Evolutionary conservation across 2,888 invertebrate species (phyloP).

Genomic region (Oligia fasciuncula): DNA sequence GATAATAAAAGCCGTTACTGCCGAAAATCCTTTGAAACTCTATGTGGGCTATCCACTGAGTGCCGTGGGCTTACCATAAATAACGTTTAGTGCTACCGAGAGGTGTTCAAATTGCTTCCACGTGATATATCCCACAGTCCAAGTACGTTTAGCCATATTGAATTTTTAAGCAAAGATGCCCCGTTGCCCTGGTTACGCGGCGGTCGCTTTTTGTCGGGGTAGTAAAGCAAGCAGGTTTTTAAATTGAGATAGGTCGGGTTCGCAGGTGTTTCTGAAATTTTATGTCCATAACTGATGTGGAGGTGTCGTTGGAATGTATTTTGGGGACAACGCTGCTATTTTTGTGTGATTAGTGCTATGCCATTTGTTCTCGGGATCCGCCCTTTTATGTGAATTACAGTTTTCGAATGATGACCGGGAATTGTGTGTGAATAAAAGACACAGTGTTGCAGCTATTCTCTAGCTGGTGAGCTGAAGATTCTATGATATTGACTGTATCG

Average conservation of each 20-base stretch:
- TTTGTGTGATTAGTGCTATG: background rate
- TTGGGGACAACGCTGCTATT: background rate
- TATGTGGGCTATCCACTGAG: slow-evolving; percentile 85
- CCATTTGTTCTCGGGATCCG: too few relatives aligned
- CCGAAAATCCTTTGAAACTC: slow-evolving; percentile 84
- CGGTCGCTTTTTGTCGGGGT: slow-evolving; percentile 67
- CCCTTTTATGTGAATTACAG: background rate
- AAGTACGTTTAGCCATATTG: slow-evolving; percentile 86
- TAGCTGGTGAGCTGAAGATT: too few relatives aligned
- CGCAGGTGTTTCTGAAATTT: slow-evolving; percentile 75
- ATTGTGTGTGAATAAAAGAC: too few relatives aligned
- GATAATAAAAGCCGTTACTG: slow-evolving; percentile 72
- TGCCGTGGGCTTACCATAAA: slow-evolving; percentile 87
- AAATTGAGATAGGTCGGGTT: slow-evolving; percentile 76
- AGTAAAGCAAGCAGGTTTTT: slow-evolving; percentile 73
- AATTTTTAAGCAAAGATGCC: slow-evolving; percentile 85
- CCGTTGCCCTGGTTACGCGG: slow-evolving; percentile 59
- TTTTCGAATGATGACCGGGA: background rate
- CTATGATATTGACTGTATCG: too few relatives aligned
- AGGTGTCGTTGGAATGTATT: slow-evolving; percentile 32
- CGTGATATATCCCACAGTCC: slow-evolving; percentile 86
- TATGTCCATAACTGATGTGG: slow-evolving; percentile 69
- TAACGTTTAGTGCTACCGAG: slow-evolving; percentile 87
- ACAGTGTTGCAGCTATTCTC: too few relatives aligned
- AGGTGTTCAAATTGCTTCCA: slow-evolving; percentile 89